Base-by-base conservation (phyloP, 1,140 invertebrate genomes). In the Chrysopa pallens region DNA sequence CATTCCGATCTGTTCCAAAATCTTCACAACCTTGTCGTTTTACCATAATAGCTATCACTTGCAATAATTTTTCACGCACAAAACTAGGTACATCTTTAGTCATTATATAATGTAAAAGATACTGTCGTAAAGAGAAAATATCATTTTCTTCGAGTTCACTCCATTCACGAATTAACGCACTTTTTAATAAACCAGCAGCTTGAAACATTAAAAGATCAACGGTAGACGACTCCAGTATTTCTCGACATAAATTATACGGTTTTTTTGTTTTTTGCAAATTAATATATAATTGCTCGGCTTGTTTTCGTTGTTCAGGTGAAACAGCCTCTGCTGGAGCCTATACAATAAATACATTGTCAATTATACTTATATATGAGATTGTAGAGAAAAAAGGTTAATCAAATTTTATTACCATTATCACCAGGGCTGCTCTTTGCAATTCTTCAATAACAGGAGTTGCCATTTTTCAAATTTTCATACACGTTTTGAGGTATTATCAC, bases 191-290 rank as follows among this genome's bases (percentile, higher is more conserved):
- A 42, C 78, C 76, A 6, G 80, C 84, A 47, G 83, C 74, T 66
- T 92, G 87, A 67, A 90, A 92, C 38, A 89, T 57, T 6, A 92
- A 82, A 69, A 85, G 87, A 53, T 86, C 83, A 45, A 78, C 73
- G 42, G 71, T 66, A 45, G 76, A 80, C 33, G 72, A 77, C 62
- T 90, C 86, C 46, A 91, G 64, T 53, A 91, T 83, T 55, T 80
- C 70, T 53, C 75, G 72, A 57, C 87, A 93, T 15, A 88, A 54
- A 42, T 72, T 69, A 59, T 88, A 91, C 29, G 87, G 86, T 47
- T 76, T 73, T 62, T 81, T 80, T 9, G 79, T 79, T 60, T 84
- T 87, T 11, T 80, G 69, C 57, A 91, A 87, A 60, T 78, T 73
- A 13, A 89, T 55, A 54, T 91, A 83, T 13, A 90, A 69, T 49